Percentiles rank a stretch among this genome's conserved stretches.
Evolutionary conservation across 2,888 invertebrate genomes (phyloP).

Genomic region (Melolontha melolontha): DNA sequence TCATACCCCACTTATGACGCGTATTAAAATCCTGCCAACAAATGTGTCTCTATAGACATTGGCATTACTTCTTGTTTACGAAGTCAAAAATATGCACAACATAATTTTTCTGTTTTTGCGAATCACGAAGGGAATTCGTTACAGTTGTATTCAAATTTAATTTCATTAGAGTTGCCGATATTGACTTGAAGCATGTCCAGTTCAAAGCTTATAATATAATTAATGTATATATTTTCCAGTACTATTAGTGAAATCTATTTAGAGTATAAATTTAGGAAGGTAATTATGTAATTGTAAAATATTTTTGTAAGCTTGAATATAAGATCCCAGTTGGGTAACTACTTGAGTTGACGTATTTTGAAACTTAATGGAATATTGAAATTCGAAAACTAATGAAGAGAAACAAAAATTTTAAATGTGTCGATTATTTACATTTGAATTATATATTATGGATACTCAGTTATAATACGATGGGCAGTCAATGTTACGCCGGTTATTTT

Average conservation of each 20-base stretch:
- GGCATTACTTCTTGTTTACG: background rate
- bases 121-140: background rate
- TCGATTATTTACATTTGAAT: too few relatives aligned
- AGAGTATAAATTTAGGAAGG: background rate
- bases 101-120: background rate
- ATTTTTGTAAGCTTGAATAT: background rate
- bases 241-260: too few relatives aligned
- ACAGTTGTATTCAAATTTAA: background rate
- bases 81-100: background rate
- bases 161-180: background rate
- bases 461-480: too few relatives aligned
- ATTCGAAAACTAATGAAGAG: too few relatives aligned
- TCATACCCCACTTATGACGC: conserved; percentile 16
- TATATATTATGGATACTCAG: too few relatives aligned
- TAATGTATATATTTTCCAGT: too few relatives aligned
- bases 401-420: too few relatives aligned
- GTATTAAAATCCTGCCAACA: conserved; percentile 16
- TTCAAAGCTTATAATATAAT: too few relatives aligned
- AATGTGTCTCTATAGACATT: conserved; percentile 18
- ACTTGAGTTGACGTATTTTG: too few relatives aligned
- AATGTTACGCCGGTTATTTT: too few relatives aligned
- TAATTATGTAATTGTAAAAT: background rate
- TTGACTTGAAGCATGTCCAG: background rate
- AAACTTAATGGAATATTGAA: too few relatives aligned
- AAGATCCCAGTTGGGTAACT: too few relatives aligned